These are phyloP conservation scores for Epistrophe grossulariae DNA, from an alignment of 2,888 invertebrate species.

Conservation along the genomic window DNA sequence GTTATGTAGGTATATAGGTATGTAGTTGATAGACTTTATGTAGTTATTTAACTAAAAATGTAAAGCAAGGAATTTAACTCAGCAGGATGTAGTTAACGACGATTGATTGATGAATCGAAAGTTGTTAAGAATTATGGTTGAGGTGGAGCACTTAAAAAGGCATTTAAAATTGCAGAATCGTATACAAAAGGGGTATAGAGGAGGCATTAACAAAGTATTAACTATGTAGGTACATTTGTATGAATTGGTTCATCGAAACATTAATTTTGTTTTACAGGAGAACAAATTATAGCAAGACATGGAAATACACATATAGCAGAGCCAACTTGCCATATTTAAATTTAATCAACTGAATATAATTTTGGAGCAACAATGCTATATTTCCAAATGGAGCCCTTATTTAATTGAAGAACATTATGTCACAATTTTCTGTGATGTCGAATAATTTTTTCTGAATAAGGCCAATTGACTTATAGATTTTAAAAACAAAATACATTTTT, in stretches of 20 bases:
- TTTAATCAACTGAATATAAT: too few species aligned
- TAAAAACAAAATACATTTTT: too few species aligned
- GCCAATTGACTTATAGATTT: too few species aligned
- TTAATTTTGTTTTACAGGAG: slow-evolving; percentile 14
- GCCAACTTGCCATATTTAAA: too few species aligned
- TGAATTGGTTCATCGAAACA: neutral
- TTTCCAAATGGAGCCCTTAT: too few species aligned
- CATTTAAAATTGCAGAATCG: slow-evolving; percentile 18
- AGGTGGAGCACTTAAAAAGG: slow-evolving; percentile 26
- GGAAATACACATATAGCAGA: neutral
- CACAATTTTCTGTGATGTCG: too few species aligned
- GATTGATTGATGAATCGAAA: slow-evolving; percentile 68
- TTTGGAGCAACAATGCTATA: too few species aligned
- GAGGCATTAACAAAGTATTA: neutral
- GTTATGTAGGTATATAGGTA: neutral
- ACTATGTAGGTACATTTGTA: neutral
- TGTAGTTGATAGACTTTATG: neutral
- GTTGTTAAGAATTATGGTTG: slow-evolving; percentile 24
- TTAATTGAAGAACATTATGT: too few species aligned
- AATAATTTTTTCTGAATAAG: too few species aligned
- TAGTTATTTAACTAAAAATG: slow-evolving; percentile 35
- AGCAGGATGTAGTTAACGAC: slow-evolving; percentile 70
- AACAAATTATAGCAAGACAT: slow-evolving; percentile 9
- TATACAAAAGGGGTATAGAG: neutral
- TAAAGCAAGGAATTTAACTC: slow-evolving; percentile 48